A percentile compares a stretch with the other conserved stretches of the same genome.
These are phyloP conservation scores for Ibidorhyncha struthersii DNA, from an alignment of 2,113 vertebrate genomes.

Conservation along the genomic window DNA sequence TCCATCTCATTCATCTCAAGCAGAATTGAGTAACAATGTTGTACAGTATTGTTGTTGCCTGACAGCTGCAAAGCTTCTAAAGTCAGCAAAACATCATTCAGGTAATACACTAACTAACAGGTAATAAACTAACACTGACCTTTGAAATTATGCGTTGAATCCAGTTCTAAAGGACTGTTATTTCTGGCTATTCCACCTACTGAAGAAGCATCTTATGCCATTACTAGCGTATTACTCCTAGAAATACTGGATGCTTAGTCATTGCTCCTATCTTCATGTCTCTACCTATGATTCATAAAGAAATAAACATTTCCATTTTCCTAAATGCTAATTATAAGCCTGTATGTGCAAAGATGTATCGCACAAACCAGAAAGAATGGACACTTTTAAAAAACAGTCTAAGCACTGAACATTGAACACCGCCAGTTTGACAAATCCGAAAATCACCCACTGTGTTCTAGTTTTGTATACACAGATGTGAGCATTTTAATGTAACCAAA, in stretches of 20 bases:
- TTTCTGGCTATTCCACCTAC: background rate
- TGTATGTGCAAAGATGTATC: background rate
- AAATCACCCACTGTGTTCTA: background rate
- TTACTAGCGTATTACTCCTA: background rate
- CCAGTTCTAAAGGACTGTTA: background rate
- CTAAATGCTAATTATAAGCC: background rate
- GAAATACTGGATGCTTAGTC: background rate
- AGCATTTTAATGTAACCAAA: constrained; percentile 47
- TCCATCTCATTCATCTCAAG: background rate
- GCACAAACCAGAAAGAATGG: background rate
- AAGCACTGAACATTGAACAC: background rate
- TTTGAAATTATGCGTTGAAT: background rate
- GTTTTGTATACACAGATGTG: constrained; percentile 14
- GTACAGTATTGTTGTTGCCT: background rate
- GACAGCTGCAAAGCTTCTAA: background rate
- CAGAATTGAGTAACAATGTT: background rate
- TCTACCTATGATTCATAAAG: background rate
- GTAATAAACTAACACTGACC: background rate
- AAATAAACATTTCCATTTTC: background rate
- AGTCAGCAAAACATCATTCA: background rate
- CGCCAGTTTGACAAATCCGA: constrained; percentile 8
- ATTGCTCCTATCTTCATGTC: background rate
- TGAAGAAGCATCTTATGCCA: background rate
- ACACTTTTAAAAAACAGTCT: background rate
- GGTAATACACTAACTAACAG: background rate